Percentiles rank a stretch among this genome's conserved stretches.
Conservation (phyloP, 2,888 invertebrate genomes). For the Frankliniella fusca region DNA sequence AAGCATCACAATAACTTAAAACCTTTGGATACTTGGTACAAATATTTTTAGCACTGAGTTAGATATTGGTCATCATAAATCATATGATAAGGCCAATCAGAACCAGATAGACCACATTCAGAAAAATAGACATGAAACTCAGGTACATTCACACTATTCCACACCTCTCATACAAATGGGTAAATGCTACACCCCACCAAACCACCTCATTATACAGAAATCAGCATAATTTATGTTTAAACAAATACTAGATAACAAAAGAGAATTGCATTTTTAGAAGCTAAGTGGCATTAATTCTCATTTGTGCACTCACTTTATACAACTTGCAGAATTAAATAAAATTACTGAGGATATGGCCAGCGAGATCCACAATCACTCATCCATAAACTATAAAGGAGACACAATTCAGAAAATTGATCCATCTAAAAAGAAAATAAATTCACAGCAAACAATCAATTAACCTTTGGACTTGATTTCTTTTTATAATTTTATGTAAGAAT, state of each 20-base stretch:
- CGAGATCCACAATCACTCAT: neutral
- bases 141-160: conserved; percentile 11
- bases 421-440: neutral
- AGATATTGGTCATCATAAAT: neutral
- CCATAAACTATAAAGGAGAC: neutral
- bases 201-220: neutral
- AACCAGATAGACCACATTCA: neutral
- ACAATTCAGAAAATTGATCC: neutral
- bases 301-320: neutral
- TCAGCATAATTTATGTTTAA: neutral
- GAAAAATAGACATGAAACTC: neutral
- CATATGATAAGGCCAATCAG: neutral
- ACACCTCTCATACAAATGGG: neutral
- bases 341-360: conserved; percentile 7
- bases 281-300: neutral
- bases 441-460: neutral
- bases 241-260: conserved; percentile 4
- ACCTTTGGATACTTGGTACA: neutral
- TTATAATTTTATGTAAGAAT: neutral
- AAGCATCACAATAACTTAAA: neutral
- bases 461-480: conserved; percentile 1
- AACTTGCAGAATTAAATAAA: neutral
- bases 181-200: conserved; percentile 5
- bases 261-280: neutral
- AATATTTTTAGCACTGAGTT: neutral